phyloP scores from a whole-genome alignment of 1,140 invertebrate species.

The Pseudachorutes palmiensis region DNA sequence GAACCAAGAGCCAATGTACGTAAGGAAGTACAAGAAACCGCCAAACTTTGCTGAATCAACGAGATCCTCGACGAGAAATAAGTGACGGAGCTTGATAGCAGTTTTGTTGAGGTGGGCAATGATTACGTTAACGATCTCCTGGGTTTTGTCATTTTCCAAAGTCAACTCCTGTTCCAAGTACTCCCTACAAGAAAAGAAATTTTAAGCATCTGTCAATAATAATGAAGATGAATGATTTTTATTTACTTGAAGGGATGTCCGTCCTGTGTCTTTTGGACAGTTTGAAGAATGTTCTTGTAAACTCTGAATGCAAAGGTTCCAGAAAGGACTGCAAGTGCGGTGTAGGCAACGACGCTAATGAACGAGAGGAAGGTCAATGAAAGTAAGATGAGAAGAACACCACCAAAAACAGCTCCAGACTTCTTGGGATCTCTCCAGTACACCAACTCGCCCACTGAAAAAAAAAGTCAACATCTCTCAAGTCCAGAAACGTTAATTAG shows the following conservation, averaged over 20 bases:
- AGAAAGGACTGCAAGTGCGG: slow-evolving; percentile 69
- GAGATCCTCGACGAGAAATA: slow-evolving; percentile 92
- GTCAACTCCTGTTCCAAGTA: slow-evolving; percentile 77
- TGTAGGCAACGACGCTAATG: slow-evolving; percentile 88
- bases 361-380: slow-evolving; percentile 89
- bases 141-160: slow-evolving; percentile 76
- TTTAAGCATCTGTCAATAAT: too few relatives aligned
- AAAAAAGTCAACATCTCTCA: too few relatives aligned
- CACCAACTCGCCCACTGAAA: slow-evolving; percentile 82
- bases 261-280: slow-evolving; percentile 92
- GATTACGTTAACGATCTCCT: slow-evolving; percentile 70
- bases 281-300: slow-evolving; percentile 90
- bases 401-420: slow-evolving; percentile 83
- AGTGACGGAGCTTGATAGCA: slow-evolving; percentile 69
- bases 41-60: slow-evolving; percentile 93
- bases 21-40: slow-evolving; percentile 84
- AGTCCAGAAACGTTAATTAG: too few relatives aligned
- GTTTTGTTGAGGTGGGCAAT: slow-evolving; percentile 75
- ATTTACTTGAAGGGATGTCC: slow-evolving; percentile 94
- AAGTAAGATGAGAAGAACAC: slow-evolving; percentile 72
- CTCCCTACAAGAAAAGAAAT: slow-evolving; percentile 54
- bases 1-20: slow-evolving; percentile 94
- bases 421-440: slow-evolving; percentile 95
- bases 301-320: slow-evolving; percentile 85
- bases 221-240: neutral